These are phyloP conservation scores for Trinectes maculatus DNA, from an alignment of 2,113 vertebrate species.

Conservation along the genomic window DNA sequence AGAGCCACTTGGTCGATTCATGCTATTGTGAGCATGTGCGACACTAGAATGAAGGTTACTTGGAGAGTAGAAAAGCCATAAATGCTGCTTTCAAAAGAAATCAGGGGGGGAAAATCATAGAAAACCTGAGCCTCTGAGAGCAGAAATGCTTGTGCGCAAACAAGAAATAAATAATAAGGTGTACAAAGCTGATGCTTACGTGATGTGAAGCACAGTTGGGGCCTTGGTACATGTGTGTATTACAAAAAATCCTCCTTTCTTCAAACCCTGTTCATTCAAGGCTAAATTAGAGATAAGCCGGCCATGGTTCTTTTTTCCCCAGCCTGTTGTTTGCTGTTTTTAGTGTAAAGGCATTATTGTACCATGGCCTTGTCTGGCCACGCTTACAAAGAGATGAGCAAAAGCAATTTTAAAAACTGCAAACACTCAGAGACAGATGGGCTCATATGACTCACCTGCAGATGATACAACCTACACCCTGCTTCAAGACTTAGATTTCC, in stretches of 20 bases:
- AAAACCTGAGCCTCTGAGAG: constrained; percentile 26
- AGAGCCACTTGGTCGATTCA: constrained; percentile 45
- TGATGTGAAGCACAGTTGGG: constrained; percentile 33
- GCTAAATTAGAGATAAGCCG: constrained; percentile 61
- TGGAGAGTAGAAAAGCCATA: constrained; percentile 21
- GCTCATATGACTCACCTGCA: constrained; percentile 29
- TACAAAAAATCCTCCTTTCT: constrained; percentile 25
- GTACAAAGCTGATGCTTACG: constrained; percentile 40
- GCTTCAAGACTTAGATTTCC: constrained; percentile 19
- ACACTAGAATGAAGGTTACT: constrained; percentile 50
- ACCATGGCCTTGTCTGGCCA: constrained; percentile 54
- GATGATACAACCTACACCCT: constrained; percentile 22
- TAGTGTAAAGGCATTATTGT: constrained; percentile 44
- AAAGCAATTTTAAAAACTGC: constrained; percentile 57
- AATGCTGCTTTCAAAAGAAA: constrained; percentile 48
- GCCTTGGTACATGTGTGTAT: constrained; percentile 22
- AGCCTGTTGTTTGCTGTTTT: constrained; percentile 44
- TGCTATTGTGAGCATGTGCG: constrained; percentile 23
- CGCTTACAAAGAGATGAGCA: constrained; percentile 45
- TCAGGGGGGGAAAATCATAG: not conserved
- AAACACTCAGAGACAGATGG: constrained; percentile 37
- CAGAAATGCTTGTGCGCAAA: not conserved
- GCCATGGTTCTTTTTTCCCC: constrained; percentile 17
- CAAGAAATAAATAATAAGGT: constrained; percentile 22
- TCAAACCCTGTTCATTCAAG: constrained; percentile 52